Conservation (phyloP, 2,113 vertebrate genomes). For the Clinocottus analis region DNA sequence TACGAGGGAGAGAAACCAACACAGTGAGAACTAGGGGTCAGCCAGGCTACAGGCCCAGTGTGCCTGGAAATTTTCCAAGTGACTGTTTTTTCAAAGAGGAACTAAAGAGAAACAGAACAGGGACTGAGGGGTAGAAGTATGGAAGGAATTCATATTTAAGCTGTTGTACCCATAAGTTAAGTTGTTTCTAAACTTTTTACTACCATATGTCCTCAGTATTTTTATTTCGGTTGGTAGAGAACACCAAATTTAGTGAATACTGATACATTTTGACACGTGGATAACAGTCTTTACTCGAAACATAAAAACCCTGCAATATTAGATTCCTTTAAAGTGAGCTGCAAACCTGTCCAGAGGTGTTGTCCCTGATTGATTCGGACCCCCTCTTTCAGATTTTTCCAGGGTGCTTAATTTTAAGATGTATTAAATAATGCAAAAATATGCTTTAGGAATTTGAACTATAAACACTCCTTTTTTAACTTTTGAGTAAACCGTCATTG, state of each 20-base stretch:
- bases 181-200: conserved; percentile 3
- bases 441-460: not conserved
- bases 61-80: conserved; percentile 73
- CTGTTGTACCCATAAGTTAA: conserved; percentile 32
- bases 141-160: conserved; percentile 69
- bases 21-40: conserved; percentile 67
- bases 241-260: not conserved
- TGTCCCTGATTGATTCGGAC: not conserved
- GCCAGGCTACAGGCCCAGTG: conserved; percentile 70
- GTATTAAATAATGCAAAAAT: not conserved
- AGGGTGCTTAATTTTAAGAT: not conserved
- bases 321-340: not conserved
- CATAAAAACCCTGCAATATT: not conserved
- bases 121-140: conserved; percentile 49
- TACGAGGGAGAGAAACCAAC: conserved; percentile 40
- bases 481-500: not conserved
- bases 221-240: not conserved
- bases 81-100: conserved; percentile 55
- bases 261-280: not conserved
- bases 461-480: not conserved
- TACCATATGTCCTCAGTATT: not conserved
- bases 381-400: not conserved
- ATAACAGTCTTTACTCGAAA: not conserved
- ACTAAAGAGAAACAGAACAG: conserved; percentile 65
- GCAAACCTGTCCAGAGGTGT: not conserved